phyloP scores from a whole-genome alignment of 2,113 vertebrate genomes.

The Salvelinus fontinalis region DNA sequence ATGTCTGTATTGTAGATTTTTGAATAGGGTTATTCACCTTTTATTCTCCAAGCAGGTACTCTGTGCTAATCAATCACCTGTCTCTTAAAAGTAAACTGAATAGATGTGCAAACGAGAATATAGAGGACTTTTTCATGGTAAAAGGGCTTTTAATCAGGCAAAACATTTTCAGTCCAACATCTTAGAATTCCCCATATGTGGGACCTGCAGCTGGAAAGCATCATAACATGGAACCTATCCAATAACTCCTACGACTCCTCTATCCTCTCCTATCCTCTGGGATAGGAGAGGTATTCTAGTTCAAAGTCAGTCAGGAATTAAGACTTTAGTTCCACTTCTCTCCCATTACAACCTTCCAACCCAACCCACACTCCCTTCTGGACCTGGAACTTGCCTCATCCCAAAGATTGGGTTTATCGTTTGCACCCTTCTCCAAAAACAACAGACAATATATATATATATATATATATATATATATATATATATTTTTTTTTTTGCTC shows the following conservation, averaged over 20 bases:
- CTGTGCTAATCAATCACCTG: neutral
- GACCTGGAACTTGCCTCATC: neutral
- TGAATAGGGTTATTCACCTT: neutral
- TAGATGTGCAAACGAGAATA: neutral
- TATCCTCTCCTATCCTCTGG: neutral
- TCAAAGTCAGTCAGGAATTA: slow-evolving; percentile 25
- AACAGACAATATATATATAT: neutral
- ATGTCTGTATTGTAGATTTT: too few species aligned
- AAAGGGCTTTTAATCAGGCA: neutral
- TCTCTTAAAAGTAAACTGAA: neutral
- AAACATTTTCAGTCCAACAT: neutral
- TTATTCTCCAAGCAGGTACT: neutral
- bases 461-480: neutral
- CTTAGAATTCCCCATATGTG: neutral
- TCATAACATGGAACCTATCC: slow-evolving; percentile 13
- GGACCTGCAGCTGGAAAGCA: slow-evolving; percentile 3
- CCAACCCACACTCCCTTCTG: neutral
- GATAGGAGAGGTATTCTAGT: slow-evolving; percentile 4
- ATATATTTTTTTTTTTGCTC: neutral
- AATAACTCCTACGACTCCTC: slow-evolving; percentile 6
- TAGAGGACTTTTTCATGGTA: neutral
- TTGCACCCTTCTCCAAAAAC: neutral
- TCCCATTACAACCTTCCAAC: slow-evolving; percentile 2
- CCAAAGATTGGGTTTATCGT: neutral
- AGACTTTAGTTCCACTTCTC: slow-evolving; percentile 20